Evolutionary conservation across 2,888 invertebrate genomes (phyloP).

Genomic region (Scotopteryx bipunctaria): DNA sequence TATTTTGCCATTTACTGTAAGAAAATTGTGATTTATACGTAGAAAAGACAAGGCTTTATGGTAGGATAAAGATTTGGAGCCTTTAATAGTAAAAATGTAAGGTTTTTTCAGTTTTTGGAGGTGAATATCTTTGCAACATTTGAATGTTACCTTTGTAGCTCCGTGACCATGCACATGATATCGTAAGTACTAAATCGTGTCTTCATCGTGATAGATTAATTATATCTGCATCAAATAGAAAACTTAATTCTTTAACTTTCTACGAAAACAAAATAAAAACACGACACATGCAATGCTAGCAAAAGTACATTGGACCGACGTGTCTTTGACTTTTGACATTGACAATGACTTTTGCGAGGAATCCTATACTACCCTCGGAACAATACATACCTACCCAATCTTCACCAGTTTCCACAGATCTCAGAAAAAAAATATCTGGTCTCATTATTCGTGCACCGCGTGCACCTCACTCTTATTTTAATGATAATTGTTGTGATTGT

Average conservation of each 20-base stretch:
- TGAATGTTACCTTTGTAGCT: conserved; percentile 89
- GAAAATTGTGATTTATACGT: too few species aligned
- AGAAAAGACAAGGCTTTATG: too few species aligned
- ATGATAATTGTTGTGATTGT: too few species aligned
- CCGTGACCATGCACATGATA: conserved; percentile 93
- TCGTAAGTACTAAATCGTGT: conserved; percentile 96
- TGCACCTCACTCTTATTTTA: too few species aligned
- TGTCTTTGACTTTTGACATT: not conserved
- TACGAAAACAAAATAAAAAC: not conserved
- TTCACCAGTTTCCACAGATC: not conserved
- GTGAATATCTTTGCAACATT: not conserved
- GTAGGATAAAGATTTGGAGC: not conserved
- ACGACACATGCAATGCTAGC: too few species aligned
- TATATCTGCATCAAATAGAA: conserved; percentile 11
- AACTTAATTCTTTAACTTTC: not conserved
- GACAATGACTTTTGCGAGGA: not conserved
- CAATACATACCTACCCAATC: too few species aligned
- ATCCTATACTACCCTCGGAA: too few species aligned
- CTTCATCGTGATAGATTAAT: conserved; percentile 87
- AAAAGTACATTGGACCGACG: not conserved
- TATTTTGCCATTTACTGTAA: too few species aligned
- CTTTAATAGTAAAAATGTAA: not conserved
- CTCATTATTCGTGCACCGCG: too few species aligned
- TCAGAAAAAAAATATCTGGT: too few species aligned
- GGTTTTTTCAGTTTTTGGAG: not conserved